These are phyloP conservation scores for Crocallis elinguaria DNA, from an alignment of 2,888 invertebrate genomes.

Conservation along the genomic window DNA sequence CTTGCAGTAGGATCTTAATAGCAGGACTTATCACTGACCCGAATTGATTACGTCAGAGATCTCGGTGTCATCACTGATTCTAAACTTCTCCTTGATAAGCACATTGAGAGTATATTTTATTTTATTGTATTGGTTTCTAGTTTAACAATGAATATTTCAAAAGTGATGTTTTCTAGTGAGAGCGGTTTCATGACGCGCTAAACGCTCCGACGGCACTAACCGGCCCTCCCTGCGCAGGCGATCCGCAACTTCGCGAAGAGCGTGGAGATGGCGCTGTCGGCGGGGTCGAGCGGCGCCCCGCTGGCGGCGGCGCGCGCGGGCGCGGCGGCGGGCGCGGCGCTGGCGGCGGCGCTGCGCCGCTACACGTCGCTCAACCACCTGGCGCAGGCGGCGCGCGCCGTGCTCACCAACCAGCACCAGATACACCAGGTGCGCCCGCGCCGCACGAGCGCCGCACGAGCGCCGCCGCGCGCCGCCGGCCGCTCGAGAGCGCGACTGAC, in stretches of 20 bases:
- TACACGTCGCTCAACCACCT: conserved; percentile 99
- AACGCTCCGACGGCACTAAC: too few relatives aligned
- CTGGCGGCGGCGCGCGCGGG: conserved; percentile 91
- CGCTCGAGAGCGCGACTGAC: too few relatives aligned
- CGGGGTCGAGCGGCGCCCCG: conserved; percentile 94
- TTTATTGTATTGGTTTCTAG: too few relatives aligned
- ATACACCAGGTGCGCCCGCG: conserved; percentile 92
- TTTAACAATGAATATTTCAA: too few relatives aligned
- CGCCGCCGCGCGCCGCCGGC: conserved; percentile 85
- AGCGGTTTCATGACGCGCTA: too few relatives aligned
- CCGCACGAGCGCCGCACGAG: conserved; percentile 87
- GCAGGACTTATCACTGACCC: too few relatives aligned
- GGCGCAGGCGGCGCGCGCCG: conserved; percentile 97
- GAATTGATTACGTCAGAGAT: too few relatives aligned
- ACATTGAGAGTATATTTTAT: too few relatives aligned
- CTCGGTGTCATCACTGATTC: too few relatives aligned
- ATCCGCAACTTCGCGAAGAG: conserved; percentile 80
- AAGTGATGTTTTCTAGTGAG: too few relatives aligned
- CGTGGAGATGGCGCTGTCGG: conserved; percentile 94
- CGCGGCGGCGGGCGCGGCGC: conserved; percentile 94
- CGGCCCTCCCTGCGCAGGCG: conserved; percentile 86
- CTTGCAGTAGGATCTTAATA: too few relatives aligned
- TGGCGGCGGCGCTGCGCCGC: conserved; percentile 96
- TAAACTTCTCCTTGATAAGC: too few relatives aligned
- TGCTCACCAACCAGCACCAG: conserved; percentile 97